Evolutionary conservation across 2,888 invertebrate genomes (phyloP).

Genomic region (Nemotelus nigrinus): DNA sequence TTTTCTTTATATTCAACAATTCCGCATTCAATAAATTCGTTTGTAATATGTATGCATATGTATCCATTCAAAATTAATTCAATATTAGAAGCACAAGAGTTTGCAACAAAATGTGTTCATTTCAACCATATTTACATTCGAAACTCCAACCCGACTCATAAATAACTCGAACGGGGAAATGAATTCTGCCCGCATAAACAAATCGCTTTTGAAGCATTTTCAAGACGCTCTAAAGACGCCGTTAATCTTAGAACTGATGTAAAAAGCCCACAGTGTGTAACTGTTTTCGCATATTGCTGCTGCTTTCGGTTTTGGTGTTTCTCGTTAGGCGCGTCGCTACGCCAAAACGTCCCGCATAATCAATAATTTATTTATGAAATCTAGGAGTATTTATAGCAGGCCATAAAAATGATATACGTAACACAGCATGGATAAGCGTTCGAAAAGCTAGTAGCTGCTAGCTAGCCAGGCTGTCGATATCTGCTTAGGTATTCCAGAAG

Average conservation of each 20-base stretch:
- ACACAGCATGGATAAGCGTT: conserved; percentile 46
- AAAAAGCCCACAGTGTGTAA: conserved; percentile 21
- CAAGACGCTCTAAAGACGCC: conserved; percentile 43
- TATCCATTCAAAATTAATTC: too few species aligned
- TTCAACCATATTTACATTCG: too few species aligned
- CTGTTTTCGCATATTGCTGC: conserved; percentile 2
- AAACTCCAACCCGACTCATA: neutral
- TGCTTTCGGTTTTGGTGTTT: neutral
- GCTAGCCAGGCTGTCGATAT: neutral
- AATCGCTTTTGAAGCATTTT: conserved; percentile 40
- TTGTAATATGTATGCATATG: too few species aligned
- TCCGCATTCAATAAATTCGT: too few species aligned
- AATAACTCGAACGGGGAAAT: conserved; percentile 26
- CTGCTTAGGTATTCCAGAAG: conserved; percentile 11
- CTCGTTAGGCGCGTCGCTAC: neutral
- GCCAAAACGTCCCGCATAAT: conserved; percentile 28
- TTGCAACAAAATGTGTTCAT: too few species aligned
- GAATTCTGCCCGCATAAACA: conserved; percentile 34
- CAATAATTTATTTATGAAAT: conserved; percentile 49
- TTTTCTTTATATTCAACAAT: too few species aligned
- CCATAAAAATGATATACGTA: conserved; percentile 49
- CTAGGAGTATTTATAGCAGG: conserved; percentile 46
- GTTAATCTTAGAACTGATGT: conserved; percentile 45
- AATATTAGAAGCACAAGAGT: too few species aligned
- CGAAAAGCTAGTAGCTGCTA: neutral